A percentile compares a stretch with the other conserved stretches of the same genome.
Conservation (phyloP, 2,797 vertebrate genomes). For the Rousettus madagascariensis region DNA sequence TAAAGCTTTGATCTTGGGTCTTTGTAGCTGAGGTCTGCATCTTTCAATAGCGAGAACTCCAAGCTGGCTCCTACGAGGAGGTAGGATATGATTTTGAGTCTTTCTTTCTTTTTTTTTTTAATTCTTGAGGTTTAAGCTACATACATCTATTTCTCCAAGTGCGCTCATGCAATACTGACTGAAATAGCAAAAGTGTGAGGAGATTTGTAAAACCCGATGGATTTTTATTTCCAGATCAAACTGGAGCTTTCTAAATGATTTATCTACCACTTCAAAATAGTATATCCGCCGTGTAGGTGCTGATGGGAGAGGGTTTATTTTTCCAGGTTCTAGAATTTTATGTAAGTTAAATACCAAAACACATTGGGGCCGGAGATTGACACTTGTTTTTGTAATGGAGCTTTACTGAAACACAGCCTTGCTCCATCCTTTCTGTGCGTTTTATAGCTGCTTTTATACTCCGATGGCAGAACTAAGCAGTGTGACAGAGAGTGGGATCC, state of each 20-base stretch:
- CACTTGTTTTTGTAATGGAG: neutral
- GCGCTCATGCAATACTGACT: neutral
- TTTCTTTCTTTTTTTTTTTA: neutral
- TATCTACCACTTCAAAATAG: neutral
- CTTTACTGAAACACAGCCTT: neutral
- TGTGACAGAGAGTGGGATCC: neutral
- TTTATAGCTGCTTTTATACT: neutral
- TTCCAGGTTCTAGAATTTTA: neutral
- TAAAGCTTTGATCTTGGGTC: slow-evolving; percentile 13
- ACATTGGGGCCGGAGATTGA: neutral
- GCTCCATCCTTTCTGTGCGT: rapidly evolving
- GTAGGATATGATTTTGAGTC: neutral
- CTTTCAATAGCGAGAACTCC: neutral
- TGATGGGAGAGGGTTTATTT: neutral
- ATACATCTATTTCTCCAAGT: neutral
- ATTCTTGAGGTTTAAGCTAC: neutral
- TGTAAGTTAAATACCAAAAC: neutral
- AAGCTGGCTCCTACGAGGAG: neutral
- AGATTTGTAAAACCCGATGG: neutral
- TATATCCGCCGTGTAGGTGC: neutral
- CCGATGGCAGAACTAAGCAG: neutral
- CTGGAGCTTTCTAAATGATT: neutral
- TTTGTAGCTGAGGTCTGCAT: slow-evolving; percentile 11
- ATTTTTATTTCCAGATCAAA: neutral
- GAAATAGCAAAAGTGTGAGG: neutral